These are phyloP conservation scores for Brassicogethes aeneus DNA, from an alignment of 2,888 invertebrate species.

Conservation along the genomic window DNA sequence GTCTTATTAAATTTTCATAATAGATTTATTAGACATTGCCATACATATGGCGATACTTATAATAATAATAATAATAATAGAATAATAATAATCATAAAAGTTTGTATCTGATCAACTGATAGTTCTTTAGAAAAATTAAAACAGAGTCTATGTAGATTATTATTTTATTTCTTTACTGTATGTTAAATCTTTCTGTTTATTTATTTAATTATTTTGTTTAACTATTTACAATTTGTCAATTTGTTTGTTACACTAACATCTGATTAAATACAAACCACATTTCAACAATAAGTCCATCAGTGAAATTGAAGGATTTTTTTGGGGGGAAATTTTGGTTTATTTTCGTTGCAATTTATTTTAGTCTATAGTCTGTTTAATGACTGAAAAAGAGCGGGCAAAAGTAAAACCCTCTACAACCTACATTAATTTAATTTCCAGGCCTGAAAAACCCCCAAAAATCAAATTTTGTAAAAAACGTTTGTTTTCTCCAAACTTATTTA, in stretches of 20 bases:
- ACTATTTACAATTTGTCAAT: conserved; percentile 13
- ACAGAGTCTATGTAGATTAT: conserved; percentile 3
- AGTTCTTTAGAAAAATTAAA: conserved; percentile 11
- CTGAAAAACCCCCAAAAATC: no score
- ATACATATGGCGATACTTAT: conserved; percentile 19
- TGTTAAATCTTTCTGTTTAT: no score
- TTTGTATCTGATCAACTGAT: conserved; percentile 24
- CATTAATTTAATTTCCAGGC: no score
- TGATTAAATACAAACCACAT: conserved; percentile 26
- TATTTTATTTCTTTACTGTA: conserved; percentile 4
- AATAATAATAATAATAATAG: conserved; percentile 21
- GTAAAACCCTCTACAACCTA: no score
- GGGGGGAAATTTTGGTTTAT: no score
- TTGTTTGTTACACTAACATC: conserved; percentile 11
- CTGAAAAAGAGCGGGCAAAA: no score
- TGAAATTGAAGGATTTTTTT: no score
- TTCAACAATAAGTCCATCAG: conserved; percentile 22
- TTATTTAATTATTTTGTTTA: conserved; percentile 3
- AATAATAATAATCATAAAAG: no score
- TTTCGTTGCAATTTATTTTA: no score
- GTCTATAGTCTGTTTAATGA: no score
- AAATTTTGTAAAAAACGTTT: no score
- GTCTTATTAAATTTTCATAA: conserved; percentile 20
- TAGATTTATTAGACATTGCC: conserved; percentile 25
- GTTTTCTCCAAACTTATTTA: no score